Percentiles rank a stretch among this genome's conserved stretches.
Evolutionary conservation across 92 coral and sea anemone genomes (phyloP).

Genomic region (Blastomussa wellsi): DNA sequence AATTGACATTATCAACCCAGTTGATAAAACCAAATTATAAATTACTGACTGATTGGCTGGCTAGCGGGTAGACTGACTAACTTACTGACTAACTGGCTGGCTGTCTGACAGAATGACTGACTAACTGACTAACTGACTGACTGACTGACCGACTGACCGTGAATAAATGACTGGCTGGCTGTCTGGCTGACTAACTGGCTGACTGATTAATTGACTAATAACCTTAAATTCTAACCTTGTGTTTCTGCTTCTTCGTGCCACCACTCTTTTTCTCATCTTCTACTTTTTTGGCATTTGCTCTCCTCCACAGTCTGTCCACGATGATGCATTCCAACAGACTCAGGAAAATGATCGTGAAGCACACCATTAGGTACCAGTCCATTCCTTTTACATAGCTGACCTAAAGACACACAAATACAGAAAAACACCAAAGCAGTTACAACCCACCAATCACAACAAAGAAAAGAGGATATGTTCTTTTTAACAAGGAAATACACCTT

Average conservation of each 20-base stretch:
- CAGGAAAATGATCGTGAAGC: constrained; percentile 85
- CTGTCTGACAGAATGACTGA: not conserved
- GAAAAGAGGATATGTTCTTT: not conserved
- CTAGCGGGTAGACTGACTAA: not conserved
- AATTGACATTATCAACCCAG: too few relatives aligned
- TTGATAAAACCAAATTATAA: too few relatives aligned
- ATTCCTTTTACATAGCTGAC: constrained; percentile 95
- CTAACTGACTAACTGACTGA: too few relatives aligned
- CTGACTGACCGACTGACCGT: not conserved
- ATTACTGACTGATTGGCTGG: not conserved
- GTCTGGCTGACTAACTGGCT: too few relatives aligned
- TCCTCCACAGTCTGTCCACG: constrained; percentile 70
- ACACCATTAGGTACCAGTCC: constrained; percentile 89
- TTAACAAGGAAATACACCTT: too few relatives aligned
- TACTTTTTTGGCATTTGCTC: constrained; percentile 17
- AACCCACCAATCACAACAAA: not conserved
- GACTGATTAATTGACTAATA: not conserved
- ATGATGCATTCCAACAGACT: constrained; percentile 84
- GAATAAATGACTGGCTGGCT: not conserved
- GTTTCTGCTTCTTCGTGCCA: not conserved
- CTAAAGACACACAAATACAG: constrained; percentile 1
- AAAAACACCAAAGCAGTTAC: not conserved
- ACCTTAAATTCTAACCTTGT: not conserved
- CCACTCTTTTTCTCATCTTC: constrained; percentile 2
- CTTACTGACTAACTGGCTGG: not conserved